Conservation (phyloP, 37 sponge, comb jelly and placozoan species). For the Ephydatia muelleri region DNA sequence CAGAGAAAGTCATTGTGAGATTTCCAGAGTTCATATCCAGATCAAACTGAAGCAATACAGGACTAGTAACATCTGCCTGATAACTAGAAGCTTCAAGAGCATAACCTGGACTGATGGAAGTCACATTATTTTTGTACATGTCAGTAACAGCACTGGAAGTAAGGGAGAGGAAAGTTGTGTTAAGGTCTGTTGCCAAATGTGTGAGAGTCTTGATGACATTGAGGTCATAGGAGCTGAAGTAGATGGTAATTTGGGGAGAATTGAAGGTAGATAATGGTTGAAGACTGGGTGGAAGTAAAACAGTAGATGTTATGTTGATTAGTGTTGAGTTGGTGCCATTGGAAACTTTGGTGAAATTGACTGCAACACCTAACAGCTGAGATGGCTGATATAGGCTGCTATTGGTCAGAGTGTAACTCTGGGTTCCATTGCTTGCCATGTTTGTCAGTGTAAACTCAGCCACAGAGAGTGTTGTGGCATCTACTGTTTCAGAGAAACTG, state of each 20-base stretch:
- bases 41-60: constrained; percentile 65
- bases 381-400: constrained; percentile 38
- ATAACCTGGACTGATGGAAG: constrained; percentile 8
- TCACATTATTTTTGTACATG: constrained; percentile 75
- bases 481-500: constrained; percentile 87
- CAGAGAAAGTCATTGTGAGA: constrained; percentile 86
- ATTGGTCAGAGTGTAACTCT: constrained; percentile 35
- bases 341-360: constrained; percentile 11
- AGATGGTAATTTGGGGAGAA: constrained; percentile 41
- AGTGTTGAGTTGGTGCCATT: not conserved
- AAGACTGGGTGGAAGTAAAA: not conserved
- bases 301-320: not conserved
- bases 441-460: constrained; percentile 69
- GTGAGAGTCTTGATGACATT: constrained; percentile 78
- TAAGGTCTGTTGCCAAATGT: constrained; percentile 40
- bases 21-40: constrained; percentile 79
- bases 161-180: constrained; percentile 63
- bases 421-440: not conserved
- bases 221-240: constrained; percentile 67
- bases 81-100: constrained; percentile 27
- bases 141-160: constrained; percentile 57
- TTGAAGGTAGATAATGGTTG: constrained; percentile 55
- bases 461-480: constrained; percentile 78
- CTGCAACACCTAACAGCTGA: constrained; percentile 11
- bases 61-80: constrained; percentile 50